phyloP scores from a whole-genome alignment of 2,888 invertebrate genomes.

The Synanthedon myopaeformis region DNA sequence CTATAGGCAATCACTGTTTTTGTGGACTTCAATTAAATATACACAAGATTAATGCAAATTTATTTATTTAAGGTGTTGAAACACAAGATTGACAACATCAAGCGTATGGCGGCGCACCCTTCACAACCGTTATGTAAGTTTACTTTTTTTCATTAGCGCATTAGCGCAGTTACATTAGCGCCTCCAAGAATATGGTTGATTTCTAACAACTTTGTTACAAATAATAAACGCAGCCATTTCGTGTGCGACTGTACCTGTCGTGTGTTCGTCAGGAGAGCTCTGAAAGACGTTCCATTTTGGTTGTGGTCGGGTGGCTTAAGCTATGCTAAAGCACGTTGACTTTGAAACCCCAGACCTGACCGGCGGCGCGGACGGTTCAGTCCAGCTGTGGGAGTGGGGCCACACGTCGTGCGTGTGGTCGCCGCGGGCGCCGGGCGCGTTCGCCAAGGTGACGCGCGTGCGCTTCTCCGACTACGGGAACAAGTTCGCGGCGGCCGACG shows the following conservation, averaged over 20 bases:
- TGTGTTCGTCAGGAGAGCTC: no score
- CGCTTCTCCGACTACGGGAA: conserved; percentile 97
- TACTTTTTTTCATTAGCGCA: background rate
- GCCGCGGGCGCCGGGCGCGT: conserved; percentile 93
- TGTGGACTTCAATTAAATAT: background rate
- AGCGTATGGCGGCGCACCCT: conserved; percentile 96
- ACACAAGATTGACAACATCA: conserved; percentile 93
- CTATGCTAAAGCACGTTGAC: background rate
- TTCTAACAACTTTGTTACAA: no score
- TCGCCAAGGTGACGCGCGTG: conserved; percentile 95
- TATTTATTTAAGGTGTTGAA: conserved; percentile 82
- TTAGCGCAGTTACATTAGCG: no score
- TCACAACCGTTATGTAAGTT: conserved; percentile 94
- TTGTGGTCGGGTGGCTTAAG: conserved; percentile 1
- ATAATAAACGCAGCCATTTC: no score
- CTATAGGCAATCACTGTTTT: background rate
- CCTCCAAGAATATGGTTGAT: no score
- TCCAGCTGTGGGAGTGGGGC: conserved; percentile 98
- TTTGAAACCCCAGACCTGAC: conserved; percentile 77
- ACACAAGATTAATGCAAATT: background rate
- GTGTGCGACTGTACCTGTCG: no score
- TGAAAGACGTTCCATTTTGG: no score
- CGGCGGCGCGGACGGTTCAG: conserved; percentile 96
- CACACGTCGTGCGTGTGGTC: conserved; percentile 91
- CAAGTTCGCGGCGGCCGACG: conserved; percentile 98